A percentile compares a stretch with the other conserved stretches of the same genome.
These are phyloP conservation scores for Melanotaenia trifasciata DNA, from an alignment of 2,797 vertebrate species.

Conservation along the genomic window DNA sequence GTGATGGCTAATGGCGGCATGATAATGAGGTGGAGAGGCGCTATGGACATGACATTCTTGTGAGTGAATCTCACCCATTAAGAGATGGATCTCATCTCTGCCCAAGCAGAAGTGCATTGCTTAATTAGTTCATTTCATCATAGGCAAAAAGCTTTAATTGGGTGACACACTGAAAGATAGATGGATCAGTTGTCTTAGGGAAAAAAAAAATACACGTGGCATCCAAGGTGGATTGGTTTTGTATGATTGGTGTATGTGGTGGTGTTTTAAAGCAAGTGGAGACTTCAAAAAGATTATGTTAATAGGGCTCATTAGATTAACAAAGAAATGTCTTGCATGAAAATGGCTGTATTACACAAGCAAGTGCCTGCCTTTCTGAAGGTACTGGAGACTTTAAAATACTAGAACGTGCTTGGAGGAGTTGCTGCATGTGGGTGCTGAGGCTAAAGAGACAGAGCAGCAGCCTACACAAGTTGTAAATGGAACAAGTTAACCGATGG, in stretches of 20 bases:
- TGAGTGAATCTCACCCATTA: slow-evolving; percentile 66
- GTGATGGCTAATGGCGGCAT: slow-evolving; percentile 65
- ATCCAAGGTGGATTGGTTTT: slow-evolving; percentile 14
- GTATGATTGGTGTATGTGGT: slow-evolving; percentile 19
- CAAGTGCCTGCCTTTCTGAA: slow-evolving; percentile 33
- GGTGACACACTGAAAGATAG: slow-evolving; percentile 67
- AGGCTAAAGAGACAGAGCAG: slow-evolving; percentile 22
- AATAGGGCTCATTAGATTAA: slow-evolving; percentile 49
- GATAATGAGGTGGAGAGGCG: slow-evolving; percentile 70
- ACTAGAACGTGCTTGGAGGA: slow-evolving; percentile 12
- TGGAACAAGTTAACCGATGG: slow-evolving; percentile 25
- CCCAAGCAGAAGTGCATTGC: slow-evolving; percentile 63
- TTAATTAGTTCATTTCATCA: slow-evolving; percentile 80
- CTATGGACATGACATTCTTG: slow-evolving; percentile 54
- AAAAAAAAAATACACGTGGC: slow-evolving; percentile 30
- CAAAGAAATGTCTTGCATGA: slow-evolving; percentile 15
- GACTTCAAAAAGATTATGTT: slow-evolving; percentile 40
- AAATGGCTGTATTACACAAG: slow-evolving; percentile 7
- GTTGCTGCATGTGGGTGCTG: slow-evolving; percentile 32
- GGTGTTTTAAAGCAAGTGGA: slow-evolving; percentile 11
- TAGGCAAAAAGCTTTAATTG: slow-evolving; percentile 71
- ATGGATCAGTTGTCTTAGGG: slow-evolving; percentile 38
- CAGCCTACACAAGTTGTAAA: slow-evolving; percentile 40
- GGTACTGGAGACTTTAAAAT: slow-evolving; percentile 15
- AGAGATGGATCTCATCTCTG: slow-evolving; percentile 68